phyloP scores from a whole-genome alignment of 2,113 vertebrate genomes.

The Rhegmatorhina hoffmannsi region DNA sequence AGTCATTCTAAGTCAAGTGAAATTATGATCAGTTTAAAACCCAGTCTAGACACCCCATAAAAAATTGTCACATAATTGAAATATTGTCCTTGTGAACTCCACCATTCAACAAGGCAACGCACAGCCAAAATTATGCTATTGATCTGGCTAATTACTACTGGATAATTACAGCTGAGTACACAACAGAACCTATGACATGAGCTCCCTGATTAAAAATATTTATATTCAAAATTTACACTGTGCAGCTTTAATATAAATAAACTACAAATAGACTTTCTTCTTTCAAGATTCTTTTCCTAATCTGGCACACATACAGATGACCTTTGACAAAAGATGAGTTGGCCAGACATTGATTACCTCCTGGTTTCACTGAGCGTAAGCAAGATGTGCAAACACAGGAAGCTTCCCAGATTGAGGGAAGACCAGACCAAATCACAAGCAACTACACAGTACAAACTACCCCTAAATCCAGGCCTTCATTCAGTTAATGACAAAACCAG shows the following conservation, averaged over 20 bases:
- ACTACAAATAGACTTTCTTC: background rate
- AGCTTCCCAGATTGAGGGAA: background rate
- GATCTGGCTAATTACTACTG: background rate
- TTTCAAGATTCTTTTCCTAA: background rate
- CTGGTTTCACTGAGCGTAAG: background rate
- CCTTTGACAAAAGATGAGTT: background rate
- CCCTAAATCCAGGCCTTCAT: background rate
- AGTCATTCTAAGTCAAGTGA: background rate
- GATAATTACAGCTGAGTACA: background rate
- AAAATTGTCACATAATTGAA: background rate
- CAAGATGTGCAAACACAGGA: background rate
- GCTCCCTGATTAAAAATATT: background rate
- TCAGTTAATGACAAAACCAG: background rate
- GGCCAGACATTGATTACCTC: background rate
- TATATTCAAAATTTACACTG: background rate
- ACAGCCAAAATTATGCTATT: background rate
- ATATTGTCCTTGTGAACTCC: background rate
- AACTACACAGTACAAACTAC: background rate
- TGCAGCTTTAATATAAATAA: background rate
- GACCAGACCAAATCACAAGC: background rate
- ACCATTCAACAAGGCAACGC: background rate
- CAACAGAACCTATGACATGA: background rate
- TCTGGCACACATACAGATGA: background rate
- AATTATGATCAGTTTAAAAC: constrained; percentile 8
- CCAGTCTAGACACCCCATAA: background rate